Evolutionary conservation across 2,797 vertebrate genomes (phyloP).

Genomic region (Babyrousa celebensis): DNA sequence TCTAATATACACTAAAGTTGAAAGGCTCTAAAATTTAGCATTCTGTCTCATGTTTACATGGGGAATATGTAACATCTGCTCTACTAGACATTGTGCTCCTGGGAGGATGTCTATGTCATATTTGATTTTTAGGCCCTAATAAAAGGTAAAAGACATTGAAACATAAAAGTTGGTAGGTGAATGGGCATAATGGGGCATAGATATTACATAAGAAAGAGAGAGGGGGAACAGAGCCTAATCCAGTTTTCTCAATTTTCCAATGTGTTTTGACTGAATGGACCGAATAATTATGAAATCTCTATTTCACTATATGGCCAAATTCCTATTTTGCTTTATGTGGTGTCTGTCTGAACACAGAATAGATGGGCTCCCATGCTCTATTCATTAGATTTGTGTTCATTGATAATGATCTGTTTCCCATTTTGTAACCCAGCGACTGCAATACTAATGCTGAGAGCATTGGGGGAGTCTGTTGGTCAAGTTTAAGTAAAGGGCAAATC

Average conservation of each 20-base stretch:
- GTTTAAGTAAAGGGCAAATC: constrained; percentile 80
- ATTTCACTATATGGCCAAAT: constrained; percentile 55
- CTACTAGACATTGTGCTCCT: not conserved
- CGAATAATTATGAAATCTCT: not conserved
- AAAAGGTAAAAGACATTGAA: constrained; percentile 16
- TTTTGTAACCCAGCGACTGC: not conserved
- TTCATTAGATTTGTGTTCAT: not conserved
- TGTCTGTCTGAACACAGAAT: constrained; percentile 14
- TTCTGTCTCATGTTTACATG: constrained; percentile 1
- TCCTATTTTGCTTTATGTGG: constrained; percentile 51
- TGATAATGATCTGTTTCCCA: not conserved
- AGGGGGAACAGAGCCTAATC: not conserved
- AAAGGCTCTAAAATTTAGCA: not conserved
- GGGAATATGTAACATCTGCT: not conserved
- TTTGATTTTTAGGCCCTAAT: constrained; percentile 24
- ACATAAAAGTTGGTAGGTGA: not conserved
- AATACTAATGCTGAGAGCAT: constrained; percentile 40
- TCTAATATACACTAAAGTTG: not conserved
- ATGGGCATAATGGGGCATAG: not conserved
- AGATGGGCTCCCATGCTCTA: not conserved
- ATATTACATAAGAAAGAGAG: constrained; percentile 21
- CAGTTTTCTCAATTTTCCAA: constrained; percentile 48
- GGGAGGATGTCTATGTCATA: not conserved
- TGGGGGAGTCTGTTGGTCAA: constrained; percentile 60
- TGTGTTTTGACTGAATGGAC: not conserved